Conservation (phyloP, 2,888 invertebrate species). For the Automeris io region DNA sequence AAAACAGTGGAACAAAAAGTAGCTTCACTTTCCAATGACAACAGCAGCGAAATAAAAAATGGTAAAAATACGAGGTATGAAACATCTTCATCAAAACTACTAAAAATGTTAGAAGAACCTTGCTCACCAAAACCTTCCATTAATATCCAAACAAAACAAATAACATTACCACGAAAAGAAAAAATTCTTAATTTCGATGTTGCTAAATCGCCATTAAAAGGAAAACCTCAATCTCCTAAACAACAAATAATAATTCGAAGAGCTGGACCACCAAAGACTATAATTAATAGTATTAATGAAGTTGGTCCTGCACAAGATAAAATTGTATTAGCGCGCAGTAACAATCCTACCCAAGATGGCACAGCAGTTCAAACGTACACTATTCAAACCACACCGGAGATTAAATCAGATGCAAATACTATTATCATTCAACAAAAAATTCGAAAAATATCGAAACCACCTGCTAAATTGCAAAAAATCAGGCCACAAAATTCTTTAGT, state of each 20-base stretch:
- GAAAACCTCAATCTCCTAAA: conserved; percentile 48
- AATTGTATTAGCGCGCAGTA: conserved; percentile 57
- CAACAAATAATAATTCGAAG: conserved; percentile 69
- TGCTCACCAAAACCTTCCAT: conserved; percentile 39
- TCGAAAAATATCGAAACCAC: conserved; percentile 49
- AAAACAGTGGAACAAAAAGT: conserved; percentile 40
- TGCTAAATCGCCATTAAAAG: conserved; percentile 47
- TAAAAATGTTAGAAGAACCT: conserved; percentile 76
- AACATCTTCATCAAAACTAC: conserved; percentile 70
- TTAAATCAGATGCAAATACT: conserved; percentile 47
- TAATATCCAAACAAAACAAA: conserved; percentile 40
- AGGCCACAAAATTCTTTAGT: conserved; percentile 50
- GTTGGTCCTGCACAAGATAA: conserved; percentile 49
- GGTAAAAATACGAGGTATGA: conserved; percentile 42
- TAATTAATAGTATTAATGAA: conserved; percentile 52
- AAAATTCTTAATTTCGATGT: conserved; percentile 69
- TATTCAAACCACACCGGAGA: conserved; percentile 53
- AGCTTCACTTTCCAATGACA: conserved; percentile 35
- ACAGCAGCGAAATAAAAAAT: conserved; percentile 32
- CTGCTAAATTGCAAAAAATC: conserved; percentile 51
- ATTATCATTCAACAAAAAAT: conserved; percentile 62
- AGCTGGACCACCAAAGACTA: conserved; percentile 44
- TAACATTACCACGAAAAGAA: conserved; percentile 52
- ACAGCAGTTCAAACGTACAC: conserved; percentile 63
- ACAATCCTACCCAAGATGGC: conserved; percentile 44